Base-by-base conservation (phyloP, 2,888 invertebrate species). In the Phragmatobia fuliginosa region DNA sequence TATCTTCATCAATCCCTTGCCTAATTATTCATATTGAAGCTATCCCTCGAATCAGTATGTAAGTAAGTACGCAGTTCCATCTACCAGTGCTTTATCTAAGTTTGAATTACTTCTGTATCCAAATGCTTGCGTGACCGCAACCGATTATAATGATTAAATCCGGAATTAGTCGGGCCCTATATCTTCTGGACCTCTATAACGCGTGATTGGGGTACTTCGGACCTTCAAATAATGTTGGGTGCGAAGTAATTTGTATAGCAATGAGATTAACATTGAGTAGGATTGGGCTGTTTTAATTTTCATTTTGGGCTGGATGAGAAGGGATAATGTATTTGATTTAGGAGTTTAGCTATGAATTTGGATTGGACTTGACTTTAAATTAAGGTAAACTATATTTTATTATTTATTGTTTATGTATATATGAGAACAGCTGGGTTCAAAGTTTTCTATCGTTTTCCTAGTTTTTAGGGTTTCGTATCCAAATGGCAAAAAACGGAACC, bases 91-190 rank as follows among this genome's bases (percentile, higher is more conserved):
- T 69, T 65, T 74, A 80, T 81, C 76, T 80, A 80, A 81, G 72
- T 82, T 82, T 45, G 71, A 78, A 82, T 80, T 78, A 80, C 82
- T 82, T 70, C 65, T 65, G 73, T 71, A 82, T 81, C 80, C 80
- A 76, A 81, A 82, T 82, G 74, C 67, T 61, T 64, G 72, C 67
- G 76, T 80, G 76, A 79, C 83, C 83, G 67, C 77, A 74, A 66
- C 77, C 85, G 84, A 86, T 87, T 87, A 87, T 80, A 83, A 85
- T 87, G 84, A 88, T 87, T 86, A 86, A 85, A 88, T 83, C 77
- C 80, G 75, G 85, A 86, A 89, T 87, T 87, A 85, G 71, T 68
- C 65, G 58, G 68, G 69, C 62, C 62, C 72, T 81, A 78, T 71
- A 72, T 81, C 78, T 80, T 70, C 70, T 80, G 82, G 82, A 82